Evolutionary conservation across 2,113 vertebrate genomes (phyloP), one percentile per base, ranked within the genome.

Genomic region (Microcebus ravelobensis): DNA sequence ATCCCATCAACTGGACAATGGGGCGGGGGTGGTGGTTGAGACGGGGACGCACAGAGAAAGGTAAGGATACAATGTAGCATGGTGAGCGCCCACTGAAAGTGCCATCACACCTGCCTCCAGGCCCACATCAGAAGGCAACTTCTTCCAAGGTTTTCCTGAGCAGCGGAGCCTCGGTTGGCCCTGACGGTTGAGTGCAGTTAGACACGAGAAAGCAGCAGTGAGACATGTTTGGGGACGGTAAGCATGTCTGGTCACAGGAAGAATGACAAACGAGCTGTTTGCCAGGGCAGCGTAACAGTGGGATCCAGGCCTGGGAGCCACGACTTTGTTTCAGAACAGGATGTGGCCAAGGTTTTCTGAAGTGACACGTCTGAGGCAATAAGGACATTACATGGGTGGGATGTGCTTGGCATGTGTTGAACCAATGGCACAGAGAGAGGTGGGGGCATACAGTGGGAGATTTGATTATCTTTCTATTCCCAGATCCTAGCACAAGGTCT

Each of bases 1-100:
- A 80, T 27, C 29, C 71, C 34, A 61, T 29, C 12, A 13, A 27
- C 21, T 25, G 27, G 84, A 84, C 70, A 29, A 70, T 4, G 5
- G 73, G 23, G 52, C 5, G 31, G n/a, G 39, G n/a, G 25, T 10
- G 25, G 25, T 9, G 25, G 59, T 23, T 14, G 70, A 93, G 67
- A 23, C 25, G 42, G 65, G 50, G 65, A 34, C 34, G 31, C 14
- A 0, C 10, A 36, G 11, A 88, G 65, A 63, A 57, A 31, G 55
- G 7, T 36, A 31, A 39, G 2, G 65, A 73, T 1, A 50, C 7
- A 9, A 31, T 0, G 13, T 4, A 9, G 13, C 17, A 8, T 10
- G 50, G 71, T 2, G 13, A 39, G 39, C 25, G 3, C 2, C 23
- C 74, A 45, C 6, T 1, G 36, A 50, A 45, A 3, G 39, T 14